Conservation (phyloP, 2,113 vertebrate genomes). For the Hepsetus odoe region DNA sequence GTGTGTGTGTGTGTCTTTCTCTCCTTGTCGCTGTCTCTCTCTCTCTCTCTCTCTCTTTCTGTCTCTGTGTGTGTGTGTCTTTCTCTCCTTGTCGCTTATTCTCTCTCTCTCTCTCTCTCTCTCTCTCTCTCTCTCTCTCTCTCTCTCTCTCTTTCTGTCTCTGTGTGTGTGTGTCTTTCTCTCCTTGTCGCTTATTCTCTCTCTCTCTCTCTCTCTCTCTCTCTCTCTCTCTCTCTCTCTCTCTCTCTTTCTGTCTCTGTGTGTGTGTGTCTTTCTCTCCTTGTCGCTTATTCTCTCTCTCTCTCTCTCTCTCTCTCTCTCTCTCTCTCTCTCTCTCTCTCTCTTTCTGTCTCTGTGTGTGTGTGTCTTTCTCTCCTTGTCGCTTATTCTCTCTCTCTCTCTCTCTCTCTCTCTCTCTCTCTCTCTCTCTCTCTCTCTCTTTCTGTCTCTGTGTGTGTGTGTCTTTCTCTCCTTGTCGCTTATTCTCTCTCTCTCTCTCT, state of each 20-base stretch:
- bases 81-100: no score
- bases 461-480: constrained; percentile 15
- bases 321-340: background rate
- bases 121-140: background rate
- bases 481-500: background rate
- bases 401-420: background rate
- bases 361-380: no score
- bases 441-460: constrained; percentile 1
- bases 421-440: background rate
- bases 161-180: no score
- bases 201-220: background rate
- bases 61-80: no score
- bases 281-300: constrained; percentile 10
- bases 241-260: background rate
- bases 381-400: background rate
- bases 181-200: no score
- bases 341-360: constrained; percentile 3
- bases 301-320: background rate
- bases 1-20: no score
- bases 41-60: background rate
- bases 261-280: no score
- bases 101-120: background rate
- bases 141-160: background rate
- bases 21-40: background rate
- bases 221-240: background rate